Conservation (phyloP, 2,797 vertebrate genomes). For the Cynodonichthys magdalenae region DNA sequence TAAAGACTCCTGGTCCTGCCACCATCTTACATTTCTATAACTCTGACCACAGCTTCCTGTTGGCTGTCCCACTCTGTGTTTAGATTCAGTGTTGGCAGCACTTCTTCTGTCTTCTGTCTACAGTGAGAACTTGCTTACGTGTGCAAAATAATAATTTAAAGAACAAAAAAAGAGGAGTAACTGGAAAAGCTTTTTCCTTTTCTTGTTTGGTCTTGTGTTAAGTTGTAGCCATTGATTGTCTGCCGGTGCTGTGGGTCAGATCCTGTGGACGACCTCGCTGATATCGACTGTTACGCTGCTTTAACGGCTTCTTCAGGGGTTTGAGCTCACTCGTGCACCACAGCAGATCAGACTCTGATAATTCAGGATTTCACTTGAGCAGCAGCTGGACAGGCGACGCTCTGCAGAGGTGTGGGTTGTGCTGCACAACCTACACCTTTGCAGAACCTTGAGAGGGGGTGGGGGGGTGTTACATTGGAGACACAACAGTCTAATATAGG, state of each 20-base stretch:
- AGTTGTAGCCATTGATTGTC: slow-evolving; percentile 20
- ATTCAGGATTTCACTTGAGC: slow-evolving; percentile 14
- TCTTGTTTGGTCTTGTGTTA: neutral
- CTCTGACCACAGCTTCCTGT: neutral
- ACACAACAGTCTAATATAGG: neutral
- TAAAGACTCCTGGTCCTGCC: neutral
- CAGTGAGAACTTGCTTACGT: neutral
- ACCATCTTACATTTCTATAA: neutral
- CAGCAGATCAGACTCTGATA: slow-evolving; percentile 27
- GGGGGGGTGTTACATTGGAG: neutral
- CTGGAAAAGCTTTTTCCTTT: slow-evolving; percentile 1
- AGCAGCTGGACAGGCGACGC: neutral
- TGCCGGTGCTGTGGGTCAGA: slow-evolving; percentile 13
- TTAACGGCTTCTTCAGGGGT: slow-evolving; percentile 13
- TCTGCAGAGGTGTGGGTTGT: neutral
- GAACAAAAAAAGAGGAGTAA: neutral
- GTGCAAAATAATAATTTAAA: neutral
- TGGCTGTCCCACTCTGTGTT: neutral
- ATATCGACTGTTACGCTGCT: slow-evolving; percentile 10
- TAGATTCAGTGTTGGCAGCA: neutral
- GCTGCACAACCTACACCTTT: neutral
- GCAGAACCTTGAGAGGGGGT: too few species aligned
- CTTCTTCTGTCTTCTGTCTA: neutral
- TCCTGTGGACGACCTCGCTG: slow-evolving; percentile 1
- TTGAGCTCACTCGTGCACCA: slow-evolving; percentile 10